Evolutionary conservation across 2,888 invertebrate genomes (phyloP).

Genomic region (Cryptosula pallasiana): DNA sequence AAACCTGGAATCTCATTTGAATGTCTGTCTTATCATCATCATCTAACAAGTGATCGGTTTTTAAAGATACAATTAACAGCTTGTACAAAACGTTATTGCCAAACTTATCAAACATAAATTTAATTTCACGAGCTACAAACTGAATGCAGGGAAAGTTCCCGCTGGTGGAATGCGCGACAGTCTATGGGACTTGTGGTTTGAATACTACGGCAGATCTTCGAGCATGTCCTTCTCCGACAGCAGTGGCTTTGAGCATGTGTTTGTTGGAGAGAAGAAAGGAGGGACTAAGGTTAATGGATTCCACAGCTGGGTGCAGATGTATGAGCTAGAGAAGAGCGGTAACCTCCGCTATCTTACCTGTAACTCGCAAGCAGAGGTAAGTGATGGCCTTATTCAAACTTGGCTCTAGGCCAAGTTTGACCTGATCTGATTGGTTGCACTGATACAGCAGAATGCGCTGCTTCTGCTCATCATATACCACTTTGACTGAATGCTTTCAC

Average conservation of each 20-base stretch:
- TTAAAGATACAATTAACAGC: too few relatives aligned
- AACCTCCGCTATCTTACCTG: not conserved
- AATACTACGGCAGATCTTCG: constrained; percentile 64
- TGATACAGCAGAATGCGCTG: not conserved
- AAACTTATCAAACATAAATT: too few relatives aligned
- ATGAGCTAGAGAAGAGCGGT: constrained; percentile 63
- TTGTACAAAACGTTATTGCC: too few relatives aligned
- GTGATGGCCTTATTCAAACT: too few relatives aligned
- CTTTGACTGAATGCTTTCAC: not conserved
- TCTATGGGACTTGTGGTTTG: constrained; percentile 57
- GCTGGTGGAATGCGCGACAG: constrained; percentile 29
- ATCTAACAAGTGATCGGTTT: too few relatives aligned
- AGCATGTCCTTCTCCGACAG: constrained; percentile 66
- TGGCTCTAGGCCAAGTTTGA: too few relatives aligned
- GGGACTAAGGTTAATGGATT: constrained; percentile 65
- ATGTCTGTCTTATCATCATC: too few relatives aligned
- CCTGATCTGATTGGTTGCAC: too few relatives aligned
- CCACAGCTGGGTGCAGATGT: constrained; percentile 86
- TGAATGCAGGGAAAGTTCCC: not conserved
- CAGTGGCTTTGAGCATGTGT: constrained; percentile 87
- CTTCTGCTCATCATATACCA: too few relatives aligned
- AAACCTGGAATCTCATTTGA: too few relatives aligned
- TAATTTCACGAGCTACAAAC: too few relatives aligned
- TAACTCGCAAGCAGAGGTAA: not conserved
- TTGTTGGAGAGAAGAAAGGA: constrained; percentile 80